A percentile compares a stretch with the other conserved stretches of the same genome.
Conservation (phyloP, 1,140 invertebrate genomes). For the Bombus impatiens region DNA sequence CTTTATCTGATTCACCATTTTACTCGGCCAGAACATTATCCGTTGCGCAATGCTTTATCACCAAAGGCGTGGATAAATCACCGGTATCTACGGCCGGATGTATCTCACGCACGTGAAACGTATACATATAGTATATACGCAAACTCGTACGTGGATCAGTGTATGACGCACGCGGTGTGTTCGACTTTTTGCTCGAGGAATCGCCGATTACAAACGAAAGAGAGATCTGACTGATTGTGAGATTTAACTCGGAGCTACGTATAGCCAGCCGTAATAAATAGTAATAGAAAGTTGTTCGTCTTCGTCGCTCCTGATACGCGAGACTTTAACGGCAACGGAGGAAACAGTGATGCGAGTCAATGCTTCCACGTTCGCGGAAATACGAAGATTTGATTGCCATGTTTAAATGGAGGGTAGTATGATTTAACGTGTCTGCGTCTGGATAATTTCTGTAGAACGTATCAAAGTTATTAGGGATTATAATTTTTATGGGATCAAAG, state of each 20-base stretch:
- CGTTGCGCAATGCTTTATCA: constrained; percentile 75
- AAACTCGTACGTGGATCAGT: not conserved
- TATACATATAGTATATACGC: not conserved
- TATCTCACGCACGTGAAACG: constrained; percentile 50
- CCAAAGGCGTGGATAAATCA: constrained; percentile 68
- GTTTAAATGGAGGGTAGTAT: not conserved
- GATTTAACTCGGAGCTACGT: not conserved
- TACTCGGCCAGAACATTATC: constrained; percentile 64
- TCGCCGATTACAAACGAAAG: not conserved
- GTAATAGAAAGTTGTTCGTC: not conserved
- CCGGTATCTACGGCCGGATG: constrained; percentile 24
- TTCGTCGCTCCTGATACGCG: not conserved
- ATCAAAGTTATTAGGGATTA: not conserved
- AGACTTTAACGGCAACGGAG: constrained; percentile 7
- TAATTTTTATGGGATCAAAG: not conserved
- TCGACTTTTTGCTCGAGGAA: constrained; percentile 10
- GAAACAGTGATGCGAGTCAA: constrained; percentile 5
- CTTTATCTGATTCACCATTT: constrained; percentile 71
- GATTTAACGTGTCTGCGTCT: not conserved
- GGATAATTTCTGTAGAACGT: not conserved
- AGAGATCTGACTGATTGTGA: not conserved
- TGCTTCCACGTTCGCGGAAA: not conserved
- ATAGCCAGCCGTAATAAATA: not conserved
- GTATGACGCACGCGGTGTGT: not conserved
- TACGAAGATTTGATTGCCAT: not conserved